Evolutionary conservation across 2,113 vertebrate species (phyloP).

Genomic region (Cryptomyrus ogoouensis): DNA sequence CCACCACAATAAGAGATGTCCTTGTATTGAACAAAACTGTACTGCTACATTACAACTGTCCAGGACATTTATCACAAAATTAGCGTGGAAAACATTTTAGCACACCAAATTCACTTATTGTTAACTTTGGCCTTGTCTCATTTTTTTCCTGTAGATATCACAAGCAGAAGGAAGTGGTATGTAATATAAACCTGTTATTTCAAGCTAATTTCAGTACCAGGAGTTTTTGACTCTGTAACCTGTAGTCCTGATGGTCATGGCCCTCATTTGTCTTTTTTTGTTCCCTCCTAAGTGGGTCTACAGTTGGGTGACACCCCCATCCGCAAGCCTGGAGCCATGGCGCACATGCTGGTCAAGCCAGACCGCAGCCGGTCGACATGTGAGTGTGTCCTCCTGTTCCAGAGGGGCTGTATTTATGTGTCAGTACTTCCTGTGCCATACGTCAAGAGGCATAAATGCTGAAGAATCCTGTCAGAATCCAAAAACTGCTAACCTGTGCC

Average conservation of each 20-base stretch:
- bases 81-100: neutral
- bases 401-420: neutral
- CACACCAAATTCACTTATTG: neutral
- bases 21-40: neutral
- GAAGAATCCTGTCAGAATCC: neutral
- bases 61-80: neutral
- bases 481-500: neutral
- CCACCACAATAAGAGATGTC: neutral
- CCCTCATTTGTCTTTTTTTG: neutral
- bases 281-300: conserved; percentile 26
- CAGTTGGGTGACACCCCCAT: neutral
- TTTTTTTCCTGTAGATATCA: conserved; percentile 8
- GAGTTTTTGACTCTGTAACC: neutral
- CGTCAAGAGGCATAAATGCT: neutral
- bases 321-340: conserved; percentile 30
- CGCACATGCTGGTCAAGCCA: conserved; percentile 38
- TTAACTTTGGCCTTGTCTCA: neutral
- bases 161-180: conserved; percentile 39
- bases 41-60: neutral
- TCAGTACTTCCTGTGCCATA: neutral
- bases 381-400: neutral
- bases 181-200: neutral
- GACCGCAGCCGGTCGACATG: neutral
- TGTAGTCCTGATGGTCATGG: neutral
- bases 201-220: too few species aligned